Evolutionary conservation across 2,113 vertebrate species (phyloP), one percentile per base, ranked within the genome.

Genomic region (Anolis sagrei): DNA sequence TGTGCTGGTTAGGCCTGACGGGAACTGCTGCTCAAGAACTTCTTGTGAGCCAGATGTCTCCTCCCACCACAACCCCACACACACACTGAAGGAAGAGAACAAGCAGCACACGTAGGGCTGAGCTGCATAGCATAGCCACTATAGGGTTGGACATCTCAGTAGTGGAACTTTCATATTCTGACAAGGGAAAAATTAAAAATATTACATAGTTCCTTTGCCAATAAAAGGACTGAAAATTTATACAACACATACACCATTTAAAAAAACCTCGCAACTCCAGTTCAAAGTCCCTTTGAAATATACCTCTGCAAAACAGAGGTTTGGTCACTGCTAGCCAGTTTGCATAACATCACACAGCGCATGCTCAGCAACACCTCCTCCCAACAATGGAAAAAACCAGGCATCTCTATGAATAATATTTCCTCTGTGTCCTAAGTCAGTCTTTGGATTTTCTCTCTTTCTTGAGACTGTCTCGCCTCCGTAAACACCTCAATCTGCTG

Each of bases 311-410:
- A 91, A 73, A 48, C 79, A 48, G 69, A 39, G 80, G 69, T 34
- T 32, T 27, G 1, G 1, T 21, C 76, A 76, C 86, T 80, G 88
- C 82, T 89, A 89, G 89, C 84, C 51, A 0, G 64, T 90, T 90
- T 95, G 84, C 90, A 91, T 89, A 95, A 93, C 90, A 0, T 0
- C 0, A 0, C 1, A 69, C 0, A 0, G 85, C 82, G 90, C 90
- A n/a, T 0, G 5, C 92, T 84, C 62, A 0, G 88, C 7, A 0
- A 66, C 66, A 85, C 89, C 94, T 91, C 84, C 0, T 44, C 25
- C 91, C 94, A 95, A 95, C 94, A 95, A 95, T 94, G 94, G 94
- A 95, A 95, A 95, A 95, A 95, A 83, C 89, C 92, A 95, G 93
- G 77, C 89, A 92, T 72, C 90, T 72, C 1, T 0, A 66, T 86